A percentile compares a stretch with the other conserved stretches of the same genome.
Conservation (phyloP, 1,140 invertebrate species). For the Trypoxylus dichotomus region DNA sequence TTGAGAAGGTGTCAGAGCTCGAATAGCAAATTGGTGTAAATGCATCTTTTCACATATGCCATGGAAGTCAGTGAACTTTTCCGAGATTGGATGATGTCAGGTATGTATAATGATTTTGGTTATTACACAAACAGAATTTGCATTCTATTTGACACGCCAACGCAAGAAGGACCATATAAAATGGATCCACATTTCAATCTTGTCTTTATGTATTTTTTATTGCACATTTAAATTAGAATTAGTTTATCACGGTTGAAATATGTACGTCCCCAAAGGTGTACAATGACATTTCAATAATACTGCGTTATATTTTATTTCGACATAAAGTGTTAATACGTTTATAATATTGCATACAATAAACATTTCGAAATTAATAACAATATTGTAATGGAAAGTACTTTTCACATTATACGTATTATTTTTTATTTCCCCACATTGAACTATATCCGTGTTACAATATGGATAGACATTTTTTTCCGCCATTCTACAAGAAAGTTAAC, state of each 20-base stretch:
- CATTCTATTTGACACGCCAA: neutral
- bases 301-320: too few relatives aligned
- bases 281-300: too few relatives aligned
- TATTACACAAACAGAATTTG: slow-evolving; percentile 3
- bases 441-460: neutral
- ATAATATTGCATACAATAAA: neutral
- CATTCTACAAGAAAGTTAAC: neutral
- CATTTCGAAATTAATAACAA: neutral
- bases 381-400: neutral
- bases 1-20: neutral
- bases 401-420: neutral
- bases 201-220: neutral
- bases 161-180: neutral
- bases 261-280: too few relatives aligned
- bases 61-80: neutral
- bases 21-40: neutral
- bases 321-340: neutral
- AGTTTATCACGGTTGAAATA: too few relatives aligned
- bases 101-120: neutral
- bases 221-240: too few relatives aligned
- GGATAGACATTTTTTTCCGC: neutral
- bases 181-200: neutral
- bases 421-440: neutral
- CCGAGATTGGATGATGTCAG: neutral
- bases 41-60: neutral